Evolutionary conservation across 2,797 vertebrate genomes (phyloP), one percentile per base, ranked within the genome.

Genomic region (Huso huso): DNA sequence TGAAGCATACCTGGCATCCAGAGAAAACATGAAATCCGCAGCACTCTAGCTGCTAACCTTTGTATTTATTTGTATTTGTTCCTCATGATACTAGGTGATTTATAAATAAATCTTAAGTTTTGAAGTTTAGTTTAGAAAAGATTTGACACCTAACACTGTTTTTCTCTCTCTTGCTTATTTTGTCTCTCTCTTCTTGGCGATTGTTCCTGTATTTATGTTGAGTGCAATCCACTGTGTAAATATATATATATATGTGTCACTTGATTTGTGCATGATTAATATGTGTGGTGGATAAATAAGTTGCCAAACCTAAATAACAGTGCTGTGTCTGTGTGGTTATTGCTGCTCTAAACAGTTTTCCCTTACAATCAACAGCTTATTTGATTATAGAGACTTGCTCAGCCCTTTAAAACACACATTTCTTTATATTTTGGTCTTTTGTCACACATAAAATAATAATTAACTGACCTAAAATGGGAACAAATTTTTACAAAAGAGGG

Each of bases 141-240:
- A 48, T 59, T 48, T 49, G 62, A 62, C 60, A 61, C 66, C 62
- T 49, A 59, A 51, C 37, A 61, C 23, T 62, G 10, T 61, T 62
- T 68, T 53, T 62, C 62, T 37, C 4, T 18, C n/a, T 15, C 60
- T n/a, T 49, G 50, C 58, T 63, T 66, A 37, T 6, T 23, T 7
- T 48, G 6, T 64, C 65, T 66, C 68, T 65, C 12, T 70, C 60
- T 66, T 51, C 63, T 37, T 64, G 2, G 13, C 37, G 69, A 68
- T 69, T 52, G 67, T 60, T 63, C 70, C 68, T 67, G 64, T 72
- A 69, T 76, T 68, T 79, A 68, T 64, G 76, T 77, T 77, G 78
- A 78, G 80, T 83, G 81, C 80, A 80, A 79, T 81, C 78, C 81
- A 69, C 74, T 72, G 53, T 87, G 82, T 85, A 81, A 81, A 82